phyloP scores from a whole-genome alignment of 2,113 vertebrate species.

The Prolemur simus region DNA sequence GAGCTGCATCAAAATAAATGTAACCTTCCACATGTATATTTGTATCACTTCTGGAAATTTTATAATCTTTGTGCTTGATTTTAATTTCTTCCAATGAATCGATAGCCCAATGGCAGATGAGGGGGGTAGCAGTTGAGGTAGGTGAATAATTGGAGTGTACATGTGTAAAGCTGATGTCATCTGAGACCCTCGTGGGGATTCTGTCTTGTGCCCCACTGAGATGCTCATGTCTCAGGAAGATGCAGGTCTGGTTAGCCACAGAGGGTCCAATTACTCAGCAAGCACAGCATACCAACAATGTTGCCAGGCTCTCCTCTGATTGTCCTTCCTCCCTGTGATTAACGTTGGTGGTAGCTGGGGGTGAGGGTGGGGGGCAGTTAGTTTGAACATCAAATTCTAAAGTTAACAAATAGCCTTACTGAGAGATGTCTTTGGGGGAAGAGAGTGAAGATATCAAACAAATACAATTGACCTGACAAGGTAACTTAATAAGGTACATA shows the following conservation, averaged over 20 bases:
- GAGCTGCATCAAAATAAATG: not conserved
- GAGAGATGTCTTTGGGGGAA: constrained; percentile 57
- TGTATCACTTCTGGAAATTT: not conserved
- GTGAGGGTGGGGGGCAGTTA: not conserved
- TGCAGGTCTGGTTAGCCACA: constrained; percentile 32
- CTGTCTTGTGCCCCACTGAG: constrained; percentile 44
- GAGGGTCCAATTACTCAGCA: constrained; percentile 57
- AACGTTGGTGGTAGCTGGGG: not conserved
- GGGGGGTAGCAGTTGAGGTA: not conserved
- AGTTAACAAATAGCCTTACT: constrained; percentile 73
- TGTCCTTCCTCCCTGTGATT: constrained; percentile 34
- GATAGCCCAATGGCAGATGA: not conserved
- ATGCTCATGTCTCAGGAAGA: not conserved
- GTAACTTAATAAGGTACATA: constrained; percentile 46
- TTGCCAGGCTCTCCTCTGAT: constrained; percentile 29
- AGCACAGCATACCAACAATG: constrained; percentile 17
- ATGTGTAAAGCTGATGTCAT: not conserved
- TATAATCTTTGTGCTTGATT: not conserved
- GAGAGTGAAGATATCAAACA: constrained; percentile 42
- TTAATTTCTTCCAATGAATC: not conserved
- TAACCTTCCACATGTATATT: not conserved
- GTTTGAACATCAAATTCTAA: constrained; percentile 1
- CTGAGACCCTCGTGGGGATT: not conserved
- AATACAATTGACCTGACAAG: constrained; percentile 52
- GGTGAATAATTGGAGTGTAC: not conserved